Evolutionary conservation across 2,113 vertebrate species (phyloP).

Genomic region (Chiloscyllium plagiosum): DNA sequence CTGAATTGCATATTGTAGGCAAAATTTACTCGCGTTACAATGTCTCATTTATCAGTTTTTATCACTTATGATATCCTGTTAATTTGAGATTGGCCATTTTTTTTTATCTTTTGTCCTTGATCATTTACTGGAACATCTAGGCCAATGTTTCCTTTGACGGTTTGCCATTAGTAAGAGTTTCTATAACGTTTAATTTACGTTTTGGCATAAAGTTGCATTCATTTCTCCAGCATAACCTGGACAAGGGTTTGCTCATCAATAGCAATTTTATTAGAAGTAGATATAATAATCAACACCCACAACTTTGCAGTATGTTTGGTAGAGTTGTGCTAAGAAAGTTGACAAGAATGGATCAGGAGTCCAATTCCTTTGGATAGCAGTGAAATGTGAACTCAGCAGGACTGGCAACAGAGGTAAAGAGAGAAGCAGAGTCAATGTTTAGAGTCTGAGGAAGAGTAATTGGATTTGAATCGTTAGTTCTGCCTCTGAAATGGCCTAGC

Average conservation of each 20-base stretch:
- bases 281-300: not conserved
- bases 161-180: not conserved
- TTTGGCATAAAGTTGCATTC: not conserved
- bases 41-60: not conserved
- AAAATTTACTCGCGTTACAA: not conserved
- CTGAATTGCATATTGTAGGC: not conserved
- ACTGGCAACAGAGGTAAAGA: no score
- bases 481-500: no score
- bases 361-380: not conserved
- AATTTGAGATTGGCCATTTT: not conserved
- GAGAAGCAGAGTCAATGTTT: no score
- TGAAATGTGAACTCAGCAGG: not conserved
- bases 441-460: no score
- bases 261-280: not conserved
- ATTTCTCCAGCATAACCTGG: not conserved
- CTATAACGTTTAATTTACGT: not conserved
- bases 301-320: not conserved
- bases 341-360: not conserved
- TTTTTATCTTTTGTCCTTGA: not conserved
- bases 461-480: no score
- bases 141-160: not conserved
- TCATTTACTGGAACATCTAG: not conserved
- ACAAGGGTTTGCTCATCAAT: not conserved
- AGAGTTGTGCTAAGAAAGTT: not conserved
- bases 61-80: not conserved